These are phyloP conservation scores for Ficedula albicollis DNA, from an alignment of 2,797 vertebrate species.

Conservation along the genomic window DNA sequence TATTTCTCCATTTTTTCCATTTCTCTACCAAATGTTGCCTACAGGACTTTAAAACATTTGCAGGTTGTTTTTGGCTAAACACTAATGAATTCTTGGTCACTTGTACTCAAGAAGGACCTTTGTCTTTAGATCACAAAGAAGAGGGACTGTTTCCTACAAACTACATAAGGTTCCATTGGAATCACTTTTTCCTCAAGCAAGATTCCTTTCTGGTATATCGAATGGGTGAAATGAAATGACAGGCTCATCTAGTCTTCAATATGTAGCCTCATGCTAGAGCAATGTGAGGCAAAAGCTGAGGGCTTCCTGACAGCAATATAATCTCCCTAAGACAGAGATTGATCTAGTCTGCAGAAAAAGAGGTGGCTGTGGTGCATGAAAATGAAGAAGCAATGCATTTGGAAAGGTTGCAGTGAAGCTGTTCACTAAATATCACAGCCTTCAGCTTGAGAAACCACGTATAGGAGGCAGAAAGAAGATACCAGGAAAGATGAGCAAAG, in stretches of 20 bases:
- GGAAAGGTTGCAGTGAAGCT: not conserved
- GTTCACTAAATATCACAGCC: not conserved
- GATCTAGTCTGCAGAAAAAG: conserved; percentile 11
- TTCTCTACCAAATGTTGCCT: not conserved
- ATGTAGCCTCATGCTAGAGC: not conserved
- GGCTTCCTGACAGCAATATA: not conserved
- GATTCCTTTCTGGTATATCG: not conserved
- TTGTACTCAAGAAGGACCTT: not conserved
- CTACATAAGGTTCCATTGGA: rapidly evolving
- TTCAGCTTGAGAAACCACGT: not conserved
- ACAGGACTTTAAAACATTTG: not conserved
- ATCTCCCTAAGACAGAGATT: conserved; percentile 16
- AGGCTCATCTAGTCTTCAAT: not conserved
- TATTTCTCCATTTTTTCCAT: not conserved
- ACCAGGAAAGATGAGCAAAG: not conserved
- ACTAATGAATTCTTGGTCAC: not conserved
- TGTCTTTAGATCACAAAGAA: not conserved
- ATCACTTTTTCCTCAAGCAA: not conserved
- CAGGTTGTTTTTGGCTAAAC: not conserved
- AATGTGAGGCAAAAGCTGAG: not conserved
- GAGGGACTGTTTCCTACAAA: not conserved
- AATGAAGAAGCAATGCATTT: not conserved
- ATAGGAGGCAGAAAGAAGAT: not conserved
- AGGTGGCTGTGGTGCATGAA: not conserved
- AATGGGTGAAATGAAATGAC: not conserved